Percentiles rank a stretch among this genome's conserved stretches.
Conservation (phyloP, 2,888 invertebrate species). For the Polyploca ridens region DNA sequence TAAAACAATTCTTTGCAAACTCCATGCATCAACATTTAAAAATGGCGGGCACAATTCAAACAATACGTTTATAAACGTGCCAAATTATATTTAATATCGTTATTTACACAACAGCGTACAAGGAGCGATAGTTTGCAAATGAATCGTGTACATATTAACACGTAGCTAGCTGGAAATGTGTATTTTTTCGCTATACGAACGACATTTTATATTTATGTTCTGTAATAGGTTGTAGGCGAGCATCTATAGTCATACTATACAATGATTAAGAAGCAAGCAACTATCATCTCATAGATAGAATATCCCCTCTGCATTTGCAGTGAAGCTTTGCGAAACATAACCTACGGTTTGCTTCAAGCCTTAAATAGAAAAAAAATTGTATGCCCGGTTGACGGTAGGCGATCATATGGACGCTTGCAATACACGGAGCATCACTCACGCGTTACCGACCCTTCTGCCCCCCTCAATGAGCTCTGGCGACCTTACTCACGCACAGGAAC, state of each 20-base stretch:
- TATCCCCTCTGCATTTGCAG: no score
- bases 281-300: no score
- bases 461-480: no score
- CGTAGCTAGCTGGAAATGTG: constrained; percentile 15
- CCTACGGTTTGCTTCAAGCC: no score
- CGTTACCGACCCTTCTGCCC: no score
- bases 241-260: neutral
- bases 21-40: neutral
- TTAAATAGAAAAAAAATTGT: no score
- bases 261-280: no score
- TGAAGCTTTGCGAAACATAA: no score
- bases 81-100: constrained; percentile 29
- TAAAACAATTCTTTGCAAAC: neutral
- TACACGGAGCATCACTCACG: no score
- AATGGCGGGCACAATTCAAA: constrained; percentile 13
- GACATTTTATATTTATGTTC: neutral
- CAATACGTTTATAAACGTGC: constrained; percentile 26
- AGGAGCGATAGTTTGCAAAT: constrained; percentile 29
- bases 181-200: constrained; percentile 11
- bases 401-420: no score
- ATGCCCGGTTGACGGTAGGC: no score
- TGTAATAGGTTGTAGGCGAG: neutral
- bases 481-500: no score
- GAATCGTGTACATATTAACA: constrained; percentile 47
- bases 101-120: constrained; percentile 22